A percentile compares a stretch with the other conserved stretches of the same genome.
Evolutionary conservation across 1,140 invertebrate species (phyloP).

Genomic region (Anastrepha ludens): DNA sequence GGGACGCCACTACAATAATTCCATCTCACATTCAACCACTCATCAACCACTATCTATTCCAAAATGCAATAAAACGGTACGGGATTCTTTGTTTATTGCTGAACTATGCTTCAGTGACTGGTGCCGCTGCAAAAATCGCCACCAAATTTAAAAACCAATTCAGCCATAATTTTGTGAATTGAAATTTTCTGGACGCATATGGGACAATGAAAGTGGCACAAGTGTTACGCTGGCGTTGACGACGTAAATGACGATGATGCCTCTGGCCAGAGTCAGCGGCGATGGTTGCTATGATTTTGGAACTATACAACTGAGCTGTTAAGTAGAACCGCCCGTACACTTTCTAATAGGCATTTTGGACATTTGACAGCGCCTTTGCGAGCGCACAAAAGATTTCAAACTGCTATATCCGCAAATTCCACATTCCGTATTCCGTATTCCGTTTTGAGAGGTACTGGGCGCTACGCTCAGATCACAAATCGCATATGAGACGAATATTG

Average conservation of each 20-base stretch:
- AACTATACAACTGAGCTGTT: background rate
- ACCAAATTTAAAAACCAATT: constrained; percentile 71
- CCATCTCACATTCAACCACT: constrained; percentile 27
- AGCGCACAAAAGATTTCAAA: constrained; percentile 71
- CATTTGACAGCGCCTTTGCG: constrained; percentile 49
- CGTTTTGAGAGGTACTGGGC: background rate
- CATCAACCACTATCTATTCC: background rate
- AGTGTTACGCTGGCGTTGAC: background rate
- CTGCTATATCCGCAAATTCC: constrained; percentile 73
- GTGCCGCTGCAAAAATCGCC: background rate
- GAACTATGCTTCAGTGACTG: background rate
- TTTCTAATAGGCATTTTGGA: constrained; percentile 63
- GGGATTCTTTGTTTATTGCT: background rate
- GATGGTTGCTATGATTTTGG: no score
- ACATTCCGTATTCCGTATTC: background rate
- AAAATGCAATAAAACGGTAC: background rate
- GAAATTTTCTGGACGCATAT: constrained; percentile 72
- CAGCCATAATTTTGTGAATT: constrained; percentile 68
- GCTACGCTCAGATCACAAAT: constrained; percentile 53
- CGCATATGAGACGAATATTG: constrained; percentile 74
- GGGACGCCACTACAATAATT: constrained; percentile 71
- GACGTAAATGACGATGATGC: constrained; percentile 61
- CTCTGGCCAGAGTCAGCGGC: constrained; percentile 58
- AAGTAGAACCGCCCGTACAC: constrained; percentile 71
- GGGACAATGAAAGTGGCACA: constrained; percentile 54